These are phyloP conservation scores for Cygnus atratus DNA, from an alignment of 2,113 vertebrate genomes.

Conservation along the genomic window DNA sequence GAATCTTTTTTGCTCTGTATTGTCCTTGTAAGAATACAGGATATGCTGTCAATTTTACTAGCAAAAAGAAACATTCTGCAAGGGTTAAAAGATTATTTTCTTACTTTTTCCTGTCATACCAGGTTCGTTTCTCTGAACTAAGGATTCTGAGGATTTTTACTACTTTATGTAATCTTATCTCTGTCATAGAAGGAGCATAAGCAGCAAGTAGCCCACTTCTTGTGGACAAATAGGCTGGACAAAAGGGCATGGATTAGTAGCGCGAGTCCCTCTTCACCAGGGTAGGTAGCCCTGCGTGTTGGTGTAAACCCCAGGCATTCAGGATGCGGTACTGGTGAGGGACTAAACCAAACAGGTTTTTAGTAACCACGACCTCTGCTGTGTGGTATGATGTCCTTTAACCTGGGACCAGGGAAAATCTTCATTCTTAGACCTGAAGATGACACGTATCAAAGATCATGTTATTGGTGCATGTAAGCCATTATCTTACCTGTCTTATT, in stretches of 20 bases:
- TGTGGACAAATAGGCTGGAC: neutral
- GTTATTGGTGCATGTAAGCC: constrained; percentile 86
- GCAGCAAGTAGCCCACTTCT: constrained; percentile 13
- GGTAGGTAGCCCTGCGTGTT: neutral
- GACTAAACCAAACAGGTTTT: constrained; percentile 47
- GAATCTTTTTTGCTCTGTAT: constrained; percentile 61
- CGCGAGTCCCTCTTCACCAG: neutral
- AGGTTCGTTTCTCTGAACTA: constrained; percentile 62
- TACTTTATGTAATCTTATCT: constrained; percentile 55
- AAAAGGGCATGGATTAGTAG: neutral
- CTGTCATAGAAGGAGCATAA: constrained; percentile 44
- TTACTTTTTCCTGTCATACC: constrained; percentile 51
- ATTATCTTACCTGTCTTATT: constrained; percentile 86
- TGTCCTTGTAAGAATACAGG: constrained; percentile 39
- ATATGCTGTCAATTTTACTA: constrained; percentile 58
- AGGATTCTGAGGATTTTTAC: constrained; percentile 69
- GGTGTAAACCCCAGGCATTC: neutral
- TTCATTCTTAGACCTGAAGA: constrained; percentile 67
- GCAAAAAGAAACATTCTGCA: constrained; percentile 49
- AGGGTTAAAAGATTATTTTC: constrained; percentile 63
- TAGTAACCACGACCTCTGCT: constrained; percentile 45
- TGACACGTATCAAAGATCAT: constrained; percentile 68
- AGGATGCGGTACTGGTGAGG: constrained; percentile 50
- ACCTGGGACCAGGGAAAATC: constrained; percentile 61
- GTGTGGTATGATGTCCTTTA: constrained; percentile 60